Conservation (phyloP, 2,113 vertebrate genomes). For the Notechis scutatus region DNA sequence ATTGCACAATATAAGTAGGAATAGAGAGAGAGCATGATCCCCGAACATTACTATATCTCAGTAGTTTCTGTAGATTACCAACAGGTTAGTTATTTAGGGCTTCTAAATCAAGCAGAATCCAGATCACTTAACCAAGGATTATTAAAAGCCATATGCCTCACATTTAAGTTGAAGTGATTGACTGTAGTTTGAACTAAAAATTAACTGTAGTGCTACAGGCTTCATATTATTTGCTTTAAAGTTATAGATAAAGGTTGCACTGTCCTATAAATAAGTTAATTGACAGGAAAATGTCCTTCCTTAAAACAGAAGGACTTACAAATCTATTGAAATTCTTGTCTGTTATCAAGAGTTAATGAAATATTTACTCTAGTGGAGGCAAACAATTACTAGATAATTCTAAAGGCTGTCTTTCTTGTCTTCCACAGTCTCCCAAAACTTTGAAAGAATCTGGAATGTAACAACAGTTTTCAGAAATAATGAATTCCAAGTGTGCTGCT, state of each 20-base stretch:
- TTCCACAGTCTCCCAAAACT: slow-evolving; percentile 4
- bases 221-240: not conserved
- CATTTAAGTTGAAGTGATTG: not conserved
- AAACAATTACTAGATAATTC: not conserved
- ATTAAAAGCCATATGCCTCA: not conserved
- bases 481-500: not conserved
- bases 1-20: not conserved
- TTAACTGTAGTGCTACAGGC: not conserved
- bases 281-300: not conserved
- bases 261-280: not conserved
- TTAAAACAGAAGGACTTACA: not conserved
- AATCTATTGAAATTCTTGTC: not conserved
- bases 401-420: not conserved
- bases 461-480: not conserved
- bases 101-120: not conserved
- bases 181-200: not conserved
- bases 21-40: not conserved
- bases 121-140: not conserved
- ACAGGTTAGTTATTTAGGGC: not conserved
- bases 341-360: not conserved
- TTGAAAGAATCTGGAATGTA: slow-evolving; percentile 14
- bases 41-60: not conserved
- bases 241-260: not conserved
- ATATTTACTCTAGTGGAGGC: not conserved
- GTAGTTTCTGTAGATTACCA: not conserved